Base-by-base conservation (phyloP, 2,888 invertebrate species). In the Thecophora atra region DNA sequence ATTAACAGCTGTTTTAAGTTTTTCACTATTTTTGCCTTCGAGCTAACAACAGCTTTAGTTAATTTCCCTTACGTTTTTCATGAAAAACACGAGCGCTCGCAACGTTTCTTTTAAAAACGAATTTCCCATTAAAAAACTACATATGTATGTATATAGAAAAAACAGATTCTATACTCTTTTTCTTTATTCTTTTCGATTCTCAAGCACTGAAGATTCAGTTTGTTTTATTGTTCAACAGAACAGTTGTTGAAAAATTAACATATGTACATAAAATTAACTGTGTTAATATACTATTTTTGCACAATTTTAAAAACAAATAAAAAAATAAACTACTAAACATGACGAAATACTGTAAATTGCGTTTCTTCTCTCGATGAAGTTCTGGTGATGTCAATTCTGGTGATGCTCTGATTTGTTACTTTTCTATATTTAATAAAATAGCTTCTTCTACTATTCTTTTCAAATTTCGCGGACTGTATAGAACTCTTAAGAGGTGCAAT, bases 181-280 rank as follows among this genome's bases (percentile, higher is more conserved):
- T n/a, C n/a, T 30, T 56, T 72, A 58, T 58, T 70, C 60, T 54
- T 47, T 15, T 70, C 71, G 60, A 58, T 26, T 58, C 24, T 7
- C 17, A 17, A 28, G 8, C 67, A 68, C 76, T 77, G 77, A 75
- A 71, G 73, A 75, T 77, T 73, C 76, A 77, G 76, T 72, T 70
- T 52, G 72, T 66, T 56, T 63, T 71, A 52, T 47, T 37, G 24
- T 44, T 56, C 26, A 47, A 62, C 54, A 66, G 15, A 42, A 44
- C 19, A 21, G 42, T 15, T 19, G 44, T 44, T 15, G 37, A 2
- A 37, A 37, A 37, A 37, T 37, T 1, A 8, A 37, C 37, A 28
- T 28, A 42, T 60, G 26, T 66, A 69, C 56, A 52, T 37, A 54
- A 56, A 63, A 72, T 69, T 71, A 17, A 47, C 30, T 70, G 24